These are phyloP conservation scores for Catharus bicknelli DNA, from an alignment of 2,113 vertebrate genomes.

Conservation along the genomic window DNA sequence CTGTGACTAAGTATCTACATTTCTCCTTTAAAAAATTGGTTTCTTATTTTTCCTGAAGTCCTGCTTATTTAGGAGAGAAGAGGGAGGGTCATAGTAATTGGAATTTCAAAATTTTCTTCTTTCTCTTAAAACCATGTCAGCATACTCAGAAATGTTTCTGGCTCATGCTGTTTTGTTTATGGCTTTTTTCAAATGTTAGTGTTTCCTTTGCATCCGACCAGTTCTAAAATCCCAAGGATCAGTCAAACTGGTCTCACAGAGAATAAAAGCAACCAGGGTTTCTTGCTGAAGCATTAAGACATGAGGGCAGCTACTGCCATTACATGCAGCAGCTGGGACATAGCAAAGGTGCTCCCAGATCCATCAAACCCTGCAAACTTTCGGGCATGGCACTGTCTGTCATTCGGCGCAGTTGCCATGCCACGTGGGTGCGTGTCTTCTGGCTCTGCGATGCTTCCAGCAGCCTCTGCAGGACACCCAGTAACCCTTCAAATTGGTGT, in stretches of 20 bases:
- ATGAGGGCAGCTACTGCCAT: neutral
- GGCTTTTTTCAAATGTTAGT: neutral
- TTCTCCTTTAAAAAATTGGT: neutral
- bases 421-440: accelerated
- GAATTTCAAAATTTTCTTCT: neutral
- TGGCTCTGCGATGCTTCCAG: neutral
- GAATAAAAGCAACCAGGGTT: neutral
- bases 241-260: neutral
- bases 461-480: neutral
- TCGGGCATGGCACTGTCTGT: too few relatives aligned
- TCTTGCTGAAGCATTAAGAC: neutral
- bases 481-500: neutral
- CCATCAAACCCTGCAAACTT: neutral
- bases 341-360: neutral
- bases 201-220: neutral
- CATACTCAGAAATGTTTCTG: neutral
- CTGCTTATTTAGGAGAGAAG: neutral
- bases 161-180: neutral
- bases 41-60: neutral
- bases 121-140: neutral
- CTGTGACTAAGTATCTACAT: neutral
- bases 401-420: neutral
- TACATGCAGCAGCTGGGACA: neutral
- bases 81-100: neutral
- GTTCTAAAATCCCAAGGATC: neutral